A percentile compares a stretch with the other conserved stretches of the same genome.
These are phyloP conservation scores for Apoda limacodes DNA, from an alignment of 2,888 invertebrate species.

Conservation along the genomic window DNA sequence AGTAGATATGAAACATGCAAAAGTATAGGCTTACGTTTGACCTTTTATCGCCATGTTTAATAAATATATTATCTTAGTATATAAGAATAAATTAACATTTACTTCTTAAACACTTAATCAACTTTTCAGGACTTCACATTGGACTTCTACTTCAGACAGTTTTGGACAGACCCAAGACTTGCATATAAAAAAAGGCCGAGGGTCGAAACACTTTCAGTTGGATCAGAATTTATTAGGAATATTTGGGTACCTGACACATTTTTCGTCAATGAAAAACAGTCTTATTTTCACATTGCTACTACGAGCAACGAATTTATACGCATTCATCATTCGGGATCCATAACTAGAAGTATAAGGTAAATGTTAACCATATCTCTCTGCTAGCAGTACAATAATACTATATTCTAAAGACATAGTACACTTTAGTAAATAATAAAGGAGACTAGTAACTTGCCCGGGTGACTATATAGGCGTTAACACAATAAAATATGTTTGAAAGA, in stretches of 20 bases:
- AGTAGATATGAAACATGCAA: no score
- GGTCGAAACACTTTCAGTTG: constrained; percentile 91
- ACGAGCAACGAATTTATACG: constrained; percentile 99
- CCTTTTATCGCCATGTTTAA: no score
- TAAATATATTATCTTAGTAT: no score
- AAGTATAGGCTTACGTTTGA: no score
- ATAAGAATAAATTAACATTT: background rate
- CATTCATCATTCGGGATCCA: constrained; percentile 94
- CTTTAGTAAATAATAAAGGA: no score
- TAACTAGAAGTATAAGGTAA: constrained; percentile 95
- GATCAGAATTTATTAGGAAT: constrained; percentile 95
- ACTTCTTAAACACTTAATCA: constrained; percentile 6
- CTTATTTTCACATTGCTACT: constrained; percentile 99
- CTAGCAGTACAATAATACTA: no score
- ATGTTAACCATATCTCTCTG: no score
- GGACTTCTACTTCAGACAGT: constrained; percentile 99
- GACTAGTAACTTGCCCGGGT: no score
- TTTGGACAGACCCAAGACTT: constrained; percentile 96
- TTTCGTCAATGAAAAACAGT: constrained; percentile 99
- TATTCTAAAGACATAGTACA: no score
- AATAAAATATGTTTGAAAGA: no score
- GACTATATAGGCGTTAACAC: no score
- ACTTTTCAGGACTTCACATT: constrained; percentile 89
- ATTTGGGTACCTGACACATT: constrained; percentile 99
- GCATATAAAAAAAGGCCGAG: constrained; percentile 89